A percentile compares a stretch with the other conserved stretches of the same genome.
phyloP scores from a whole-genome alignment of 2,888 invertebrate genomes.

The Orchestes rusci region DNA sequence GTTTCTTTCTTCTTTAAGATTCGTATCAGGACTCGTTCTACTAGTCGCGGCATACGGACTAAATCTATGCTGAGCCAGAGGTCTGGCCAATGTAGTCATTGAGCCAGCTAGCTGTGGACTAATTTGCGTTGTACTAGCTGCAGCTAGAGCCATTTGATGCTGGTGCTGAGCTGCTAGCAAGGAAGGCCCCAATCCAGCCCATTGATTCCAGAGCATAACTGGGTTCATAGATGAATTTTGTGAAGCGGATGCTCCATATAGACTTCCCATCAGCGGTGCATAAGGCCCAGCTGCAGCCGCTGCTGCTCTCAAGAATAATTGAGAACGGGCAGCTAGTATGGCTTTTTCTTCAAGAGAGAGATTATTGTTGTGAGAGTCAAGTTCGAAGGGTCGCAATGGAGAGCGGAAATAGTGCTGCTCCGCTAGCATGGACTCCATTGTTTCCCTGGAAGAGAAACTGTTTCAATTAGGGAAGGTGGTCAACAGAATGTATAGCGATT shows the following conservation, averaged over 20 bases:
- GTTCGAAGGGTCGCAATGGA: slow-evolving; percentile 65
- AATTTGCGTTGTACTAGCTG: slow-evolving; percentile 48
- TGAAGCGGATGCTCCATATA: slow-evolving; percentile 46
- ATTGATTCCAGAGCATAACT: slow-evolving; percentile 62
- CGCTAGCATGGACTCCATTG: slow-evolving; percentile 82
- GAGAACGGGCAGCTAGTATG: slow-evolving; percentile 67
- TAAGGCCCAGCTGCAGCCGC: slow-evolving; percentile 57
- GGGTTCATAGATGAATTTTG: slow-evolving; percentile 38
- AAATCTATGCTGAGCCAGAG: slow-evolving; percentile 49
- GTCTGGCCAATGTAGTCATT: slow-evolving; percentile 51
- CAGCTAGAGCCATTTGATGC: slow-evolving; percentile 48
- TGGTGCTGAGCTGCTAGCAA: slow-evolving; percentile 56
- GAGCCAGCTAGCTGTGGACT: slow-evolving; percentile 45
- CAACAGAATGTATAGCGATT: slow-evolving; percentile 1
- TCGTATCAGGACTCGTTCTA: slow-evolving; percentile 53
- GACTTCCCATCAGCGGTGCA: slow-evolving; percentile 49
- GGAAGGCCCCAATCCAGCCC: slow-evolving; percentile 62
- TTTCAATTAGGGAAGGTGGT: slow-evolving; percentile 13
- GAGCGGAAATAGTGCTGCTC: slow-evolving; percentile 78
- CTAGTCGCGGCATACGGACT: slow-evolving; percentile 52
- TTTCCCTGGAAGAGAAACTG: slow-evolving; percentile 58
- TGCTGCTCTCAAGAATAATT: slow-evolving; percentile 63
- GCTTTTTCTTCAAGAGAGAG: slow-evolving; percentile 72
- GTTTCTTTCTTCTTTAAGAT: slow-evolving; percentile 48
- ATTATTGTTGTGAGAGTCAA: slow-evolving; percentile 65